A percentile compares a stretch with the other conserved stretches of the same genome.
Evolutionary conservation across 2,113 vertebrate species (phyloP).

Genomic region (Podarcis muralis): DNA sequence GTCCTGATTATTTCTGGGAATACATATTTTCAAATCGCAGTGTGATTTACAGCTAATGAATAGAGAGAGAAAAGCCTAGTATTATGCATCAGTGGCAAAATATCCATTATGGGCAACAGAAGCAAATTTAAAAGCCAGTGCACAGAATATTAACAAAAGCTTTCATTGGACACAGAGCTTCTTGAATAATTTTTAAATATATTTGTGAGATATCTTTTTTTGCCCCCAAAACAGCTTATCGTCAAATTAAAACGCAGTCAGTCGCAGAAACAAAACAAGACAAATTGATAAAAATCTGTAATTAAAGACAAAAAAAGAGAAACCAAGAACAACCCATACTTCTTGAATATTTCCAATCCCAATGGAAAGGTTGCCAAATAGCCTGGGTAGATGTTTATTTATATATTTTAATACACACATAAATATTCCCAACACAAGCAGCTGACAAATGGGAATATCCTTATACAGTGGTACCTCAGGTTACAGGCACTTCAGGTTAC

Average conservation of each 20-base stretch:
- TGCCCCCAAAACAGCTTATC: neutral
- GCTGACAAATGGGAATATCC: neutral
- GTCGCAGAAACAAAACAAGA: neutral
- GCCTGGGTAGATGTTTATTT: neutral
- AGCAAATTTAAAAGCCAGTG: neutral
- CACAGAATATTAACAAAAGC: neutral
- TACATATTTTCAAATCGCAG: neutral
- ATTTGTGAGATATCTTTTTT: neutral
- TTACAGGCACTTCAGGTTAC: no score
- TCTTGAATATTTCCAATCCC: neutral
- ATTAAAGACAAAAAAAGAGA: neutral
- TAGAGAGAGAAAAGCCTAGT: neutral
- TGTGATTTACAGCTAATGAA: neutral
- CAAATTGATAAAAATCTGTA: neutral
- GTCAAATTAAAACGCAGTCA: neutral
- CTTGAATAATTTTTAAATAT: neutral
- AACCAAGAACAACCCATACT: neutral
- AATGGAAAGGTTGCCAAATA: neutral
- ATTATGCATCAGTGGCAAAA: neutral
- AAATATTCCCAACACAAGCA: neutral
- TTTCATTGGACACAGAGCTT: neutral
- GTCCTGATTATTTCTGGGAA: neutral
- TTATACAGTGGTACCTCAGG: neutral
- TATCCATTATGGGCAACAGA: neutral
- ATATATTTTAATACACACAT: neutral